Evolutionary conservation across 2,113 vertebrate genomes (phyloP), one percentile per base, ranked within the genome.

Genomic region (Eudyptes chrysolophus): DNA sequence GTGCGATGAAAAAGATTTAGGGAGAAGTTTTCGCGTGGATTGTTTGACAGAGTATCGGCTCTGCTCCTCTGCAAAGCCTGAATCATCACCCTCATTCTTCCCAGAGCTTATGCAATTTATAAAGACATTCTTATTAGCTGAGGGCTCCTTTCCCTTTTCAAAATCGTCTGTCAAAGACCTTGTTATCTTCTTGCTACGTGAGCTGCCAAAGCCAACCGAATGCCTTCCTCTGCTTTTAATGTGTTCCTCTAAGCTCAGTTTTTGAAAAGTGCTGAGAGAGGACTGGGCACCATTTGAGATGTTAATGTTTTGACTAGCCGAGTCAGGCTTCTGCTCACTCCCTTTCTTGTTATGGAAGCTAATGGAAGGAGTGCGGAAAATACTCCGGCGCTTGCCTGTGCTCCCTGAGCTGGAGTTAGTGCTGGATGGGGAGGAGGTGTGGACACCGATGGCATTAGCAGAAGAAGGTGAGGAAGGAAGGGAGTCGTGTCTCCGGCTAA

Each of bases 381-480:
- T 98, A 95, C 99, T 99, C 78, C 99, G 98, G 5, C 99, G 99
- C 86, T 99, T 99, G 42, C 99, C 99, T 1, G 99, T 99, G 77
- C 99, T 99, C 83, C 99, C 99, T 79, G 99, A 99, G 96, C 99
- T 99, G 78, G 99, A 99, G 96, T 99, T 99, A 2, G 99, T 99
- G 98, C 99, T 99, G 96, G 99, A 99, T 4, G 99, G 99, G 4
- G 99, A 99, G 26, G 99, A 99, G 24, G 99, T 99, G 96, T 99
- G 99, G 72, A 99, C 98, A 54, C 99, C 99, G 89, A 98, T 97
- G 13, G 99, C 98, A 34, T 98, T 99, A 32, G 98, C 98, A 24
- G 99, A 99, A 9, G 99, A 99, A 6, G 99, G 99, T 0, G 99
- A 99, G 20, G 99, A 99, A 10, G 99, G 99, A 8, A 99, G 98